These are phyloP conservation scores for Nycticorax nycticorax DNA, from an alignment of 2,113 vertebrate species.

Conservation along the genomic window DNA sequence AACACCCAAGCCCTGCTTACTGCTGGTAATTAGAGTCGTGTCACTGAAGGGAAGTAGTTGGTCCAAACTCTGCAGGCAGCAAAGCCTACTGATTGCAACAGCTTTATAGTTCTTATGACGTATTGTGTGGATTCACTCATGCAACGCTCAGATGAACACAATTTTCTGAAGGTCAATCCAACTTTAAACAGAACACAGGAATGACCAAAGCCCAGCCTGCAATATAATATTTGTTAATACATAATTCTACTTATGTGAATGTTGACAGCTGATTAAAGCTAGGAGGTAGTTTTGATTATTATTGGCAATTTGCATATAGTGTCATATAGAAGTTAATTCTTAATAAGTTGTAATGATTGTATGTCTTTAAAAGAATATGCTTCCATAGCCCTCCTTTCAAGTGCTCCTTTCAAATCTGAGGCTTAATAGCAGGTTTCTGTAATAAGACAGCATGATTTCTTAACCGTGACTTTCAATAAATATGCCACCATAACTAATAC, in stretches of 20 bases:
- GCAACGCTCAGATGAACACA: neutral
- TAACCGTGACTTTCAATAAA: neutral
- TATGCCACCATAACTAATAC: neutral
- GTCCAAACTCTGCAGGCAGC: neutral
- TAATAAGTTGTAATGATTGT: neutral
- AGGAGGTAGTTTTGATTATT: neutral
- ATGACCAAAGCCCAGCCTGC: neutral
- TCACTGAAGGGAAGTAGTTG: neutral
- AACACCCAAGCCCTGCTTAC: slow-evolving; percentile 13
- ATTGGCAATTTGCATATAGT: neutral
- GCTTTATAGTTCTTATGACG: neutral
- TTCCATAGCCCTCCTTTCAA: neutral
- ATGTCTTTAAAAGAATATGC: neutral
- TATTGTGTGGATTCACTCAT: neutral
- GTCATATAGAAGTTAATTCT: neutral
- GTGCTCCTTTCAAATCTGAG: neutral
- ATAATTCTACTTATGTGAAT: neutral
- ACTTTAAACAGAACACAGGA: neutral
- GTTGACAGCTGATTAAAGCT: neutral
- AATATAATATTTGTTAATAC: neutral
- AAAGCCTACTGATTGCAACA: neutral
- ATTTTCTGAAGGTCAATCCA: slow-evolving; percentile 1
- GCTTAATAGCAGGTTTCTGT: neutral
- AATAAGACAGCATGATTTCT: neutral
- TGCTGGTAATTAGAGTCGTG: neutral